Base-by-base conservation (phyloP, 2,797 vertebrate genomes). In the Spinus pinus region DNA sequence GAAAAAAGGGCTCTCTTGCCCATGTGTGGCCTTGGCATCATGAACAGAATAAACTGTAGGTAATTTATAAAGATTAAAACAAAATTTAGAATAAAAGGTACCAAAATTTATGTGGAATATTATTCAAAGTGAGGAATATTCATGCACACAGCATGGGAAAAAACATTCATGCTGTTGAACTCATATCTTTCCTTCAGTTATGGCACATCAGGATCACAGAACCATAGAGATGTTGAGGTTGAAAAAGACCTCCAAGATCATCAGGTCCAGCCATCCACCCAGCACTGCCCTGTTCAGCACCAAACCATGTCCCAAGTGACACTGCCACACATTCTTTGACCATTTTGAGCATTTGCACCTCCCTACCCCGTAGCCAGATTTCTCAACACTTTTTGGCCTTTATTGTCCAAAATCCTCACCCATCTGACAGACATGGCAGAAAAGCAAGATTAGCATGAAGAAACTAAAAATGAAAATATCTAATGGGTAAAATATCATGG, bases 121-220 rank as follows among this genome's bases (percentile, higher is more conserved):
- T 37, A 60, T 14, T 5, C 12, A 66, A 62, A 8, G 88, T 69
- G 46, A 16, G 74, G 33, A 94, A 81, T 70, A 72, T 42, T 46
- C 14, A 16, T 33, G 30, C 7, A 9, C 2, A 20, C 4, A 50
- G 64, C 71, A 66, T 10, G 42, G 37, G n/a, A 41, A 70, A 83
- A 58, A 35, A 21, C 0, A 4, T 65, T 37, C 22, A 41, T 35
- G 46, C 12, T 47, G 6, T 31, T 31, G 39, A 53, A 35, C 7
- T 3, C 0, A 0, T 27, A 2, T 14, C 5, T 28, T 24, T 51
- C 56, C 16, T 35, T 53, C 37, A 21, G 14, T 7, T 25, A 39
- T 3, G 30, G 62, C 9, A 41, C 28, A 9, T 19, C 33, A 72
- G 39, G 54, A 51, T 21, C 44, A 78, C 39, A 53, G 33, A 78